Conservation (phyloP, 2,113 vertebrate genomes). For the Trematocara variabile region DNA sequence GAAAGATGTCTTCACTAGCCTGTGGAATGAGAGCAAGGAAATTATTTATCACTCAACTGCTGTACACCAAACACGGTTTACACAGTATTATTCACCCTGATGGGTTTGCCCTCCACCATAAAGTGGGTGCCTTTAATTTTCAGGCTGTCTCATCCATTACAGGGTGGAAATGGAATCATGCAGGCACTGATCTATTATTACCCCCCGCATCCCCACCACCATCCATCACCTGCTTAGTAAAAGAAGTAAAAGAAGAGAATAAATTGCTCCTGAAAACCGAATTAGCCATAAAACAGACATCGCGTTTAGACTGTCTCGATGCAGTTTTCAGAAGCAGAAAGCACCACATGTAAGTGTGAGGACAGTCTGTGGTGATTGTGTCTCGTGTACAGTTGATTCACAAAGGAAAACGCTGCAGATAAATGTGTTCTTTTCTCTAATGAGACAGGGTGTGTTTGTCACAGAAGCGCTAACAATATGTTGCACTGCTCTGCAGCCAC, state of each 20-base stretch:
- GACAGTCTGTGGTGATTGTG: neutral
- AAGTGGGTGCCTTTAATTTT: constrained; percentile 47
- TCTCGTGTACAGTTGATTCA: neutral
- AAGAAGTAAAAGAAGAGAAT: neutral
- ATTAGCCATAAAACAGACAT: neutral
- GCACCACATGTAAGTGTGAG: neutral
- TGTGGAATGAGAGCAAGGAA: neutral
- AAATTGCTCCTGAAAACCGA: neutral
- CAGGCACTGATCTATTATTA: constrained; percentile 10
- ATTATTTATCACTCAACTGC: constrained; percentile 43
- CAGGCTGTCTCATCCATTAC: constrained; percentile 35
- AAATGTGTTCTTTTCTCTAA: neutral
- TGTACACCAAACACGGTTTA: constrained; percentile 24
- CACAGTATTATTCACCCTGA: constrained; percentile 9
- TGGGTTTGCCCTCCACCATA: constrained; percentile 12
- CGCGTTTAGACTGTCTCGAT: neutral
- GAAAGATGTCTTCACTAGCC: neutral
- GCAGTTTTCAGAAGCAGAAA: neutral
- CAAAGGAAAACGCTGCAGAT: neutral
- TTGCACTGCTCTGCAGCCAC: neutral
- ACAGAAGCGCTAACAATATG: constrained; percentile 7
- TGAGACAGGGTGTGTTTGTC: neutral
- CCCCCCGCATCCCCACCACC: neutral
- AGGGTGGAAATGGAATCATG: constrained; percentile 31
- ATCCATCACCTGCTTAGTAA: neutral